These are phyloP conservation scores for Oscheius myriophilus DNA, from an alignment of 2,888 invertebrate genomes.

Conservation along the genomic window DNA sequence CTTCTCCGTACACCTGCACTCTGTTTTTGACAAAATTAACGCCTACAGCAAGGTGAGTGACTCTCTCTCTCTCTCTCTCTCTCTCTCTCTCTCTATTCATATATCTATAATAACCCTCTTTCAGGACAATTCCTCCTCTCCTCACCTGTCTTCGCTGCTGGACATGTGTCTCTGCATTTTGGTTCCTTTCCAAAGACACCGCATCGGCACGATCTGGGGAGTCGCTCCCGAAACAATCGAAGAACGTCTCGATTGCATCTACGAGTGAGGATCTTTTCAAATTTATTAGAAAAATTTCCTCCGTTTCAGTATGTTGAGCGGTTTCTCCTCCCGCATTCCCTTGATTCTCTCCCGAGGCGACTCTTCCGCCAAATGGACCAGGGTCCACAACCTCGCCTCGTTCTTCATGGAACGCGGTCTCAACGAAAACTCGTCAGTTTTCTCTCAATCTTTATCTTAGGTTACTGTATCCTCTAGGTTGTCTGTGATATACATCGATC, in stretches of 20 bases:
- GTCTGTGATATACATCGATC: constrained; percentile 18
- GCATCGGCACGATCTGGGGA: neutral
- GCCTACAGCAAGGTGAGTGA: constrained; percentile 13
- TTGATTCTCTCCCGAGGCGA: neutral
- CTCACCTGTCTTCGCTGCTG: constrained; percentile 12
- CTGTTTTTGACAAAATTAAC: constrained; percentile 11
- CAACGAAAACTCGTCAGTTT: constrained; percentile 12
- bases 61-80: neutral
- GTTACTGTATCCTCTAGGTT: too few species aligned
- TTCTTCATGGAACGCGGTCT: constrained; percentile 4
- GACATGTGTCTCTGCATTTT: constrained; percentile 8
- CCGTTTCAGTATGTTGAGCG: neutral
- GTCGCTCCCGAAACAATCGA: neutral
- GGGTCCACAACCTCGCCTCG: constrained; percentile 22
- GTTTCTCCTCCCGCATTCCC: neutral
- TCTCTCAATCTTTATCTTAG: too few species aligned
- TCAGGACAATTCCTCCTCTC: constrained; percentile 13
- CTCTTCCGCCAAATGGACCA: constrained; percentile 19
- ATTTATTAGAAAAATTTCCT: too few species aligned
- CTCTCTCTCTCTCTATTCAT: neutral
- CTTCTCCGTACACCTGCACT: constrained; percentile 3
- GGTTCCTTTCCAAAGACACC: neutral
- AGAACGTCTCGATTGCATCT: constrained; percentile 7
- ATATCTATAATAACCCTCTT: neutral
- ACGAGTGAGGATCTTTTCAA: too few species aligned